A percentile compares a stretch with the other conserved stretches of the same genome.
These are phyloP conservation scores for Phyllostomus hastatus DNA, from an alignment of 2,113 vertebrate species.

Conservation along the genomic window DNA sequence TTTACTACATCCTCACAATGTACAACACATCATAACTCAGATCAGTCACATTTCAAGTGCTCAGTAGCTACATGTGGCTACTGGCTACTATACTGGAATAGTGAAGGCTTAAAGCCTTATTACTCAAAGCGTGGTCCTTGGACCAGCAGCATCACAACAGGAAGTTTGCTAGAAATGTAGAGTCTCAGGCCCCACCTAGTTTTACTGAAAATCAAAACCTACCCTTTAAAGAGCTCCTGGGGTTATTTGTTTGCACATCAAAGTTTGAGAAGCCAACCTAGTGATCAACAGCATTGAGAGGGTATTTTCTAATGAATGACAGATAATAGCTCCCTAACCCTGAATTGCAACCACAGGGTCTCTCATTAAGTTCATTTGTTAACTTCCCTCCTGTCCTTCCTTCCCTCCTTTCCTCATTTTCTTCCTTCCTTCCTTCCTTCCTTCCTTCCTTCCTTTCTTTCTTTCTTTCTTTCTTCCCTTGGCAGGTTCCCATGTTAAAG, in stretches of 20 bases:
- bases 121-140: neutral
- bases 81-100: neutral
- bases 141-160: neutral
- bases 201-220: slow-evolving; percentile 30
- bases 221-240: slow-evolving; percentile 47
- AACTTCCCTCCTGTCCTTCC: slow-evolving; percentile 18
- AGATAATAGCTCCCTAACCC: slow-evolving; percentile 45
- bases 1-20: neutral
- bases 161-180: slow-evolving; percentile 38
- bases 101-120: neutral
- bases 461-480: slow-evolving; percentile 66
- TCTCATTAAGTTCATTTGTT: slow-evolving; percentile 46
- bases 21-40: neutral
- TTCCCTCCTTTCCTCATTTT: neutral
- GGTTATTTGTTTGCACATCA: slow-evolving; percentile 59
- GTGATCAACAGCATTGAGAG: slow-evolving; percentile 20
- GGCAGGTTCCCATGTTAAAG: slow-evolving; percentile 54
- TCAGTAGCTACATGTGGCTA: neutral
- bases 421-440: neutral
- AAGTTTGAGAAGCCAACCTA: slow-evolving; percentile 44
- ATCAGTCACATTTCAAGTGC: neutral
- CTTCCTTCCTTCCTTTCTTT: neutral
- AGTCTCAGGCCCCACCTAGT: neutral
- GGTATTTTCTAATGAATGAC: slow-evolving; percentile 56
- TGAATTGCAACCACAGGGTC: slow-evolving; percentile 25